Evolutionary conservation across 2,797 vertebrate genomes (phyloP).

Genomic region (Enteromius argenteus): DNA sequence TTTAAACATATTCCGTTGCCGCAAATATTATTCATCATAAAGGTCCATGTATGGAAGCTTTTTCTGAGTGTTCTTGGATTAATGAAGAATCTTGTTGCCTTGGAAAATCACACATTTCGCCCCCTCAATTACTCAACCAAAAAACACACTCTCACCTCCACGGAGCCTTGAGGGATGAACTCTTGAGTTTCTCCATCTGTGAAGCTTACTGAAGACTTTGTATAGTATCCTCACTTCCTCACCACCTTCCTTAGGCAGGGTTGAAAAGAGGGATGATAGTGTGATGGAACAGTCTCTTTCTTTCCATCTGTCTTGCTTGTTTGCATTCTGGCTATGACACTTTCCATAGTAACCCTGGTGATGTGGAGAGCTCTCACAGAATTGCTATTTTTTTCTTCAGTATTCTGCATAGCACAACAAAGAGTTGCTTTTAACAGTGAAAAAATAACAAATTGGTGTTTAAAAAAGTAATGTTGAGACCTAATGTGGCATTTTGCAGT

Average conservation of each 20-base stretch:
- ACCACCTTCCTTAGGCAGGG: constrained; percentile 63
- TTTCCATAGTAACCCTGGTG: constrained; percentile 46
- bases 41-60: constrained; percentile 63
- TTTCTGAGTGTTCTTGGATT: constrained; percentile 78
- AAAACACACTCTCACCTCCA: constrained; percentile 53
- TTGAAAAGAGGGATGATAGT: constrained; percentile 67
- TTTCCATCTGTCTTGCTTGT: constrained; percentile 59
- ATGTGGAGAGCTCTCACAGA: constrained; percentile 29
- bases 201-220: constrained; percentile 65
- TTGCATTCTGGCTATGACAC: constrained; percentile 56
- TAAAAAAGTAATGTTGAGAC: neutral
- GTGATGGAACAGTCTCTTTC: constrained; percentile 72
- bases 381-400: neutral
- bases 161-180: constrained; percentile 66
- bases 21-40: constrained; percentile 21
- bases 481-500: neutral
- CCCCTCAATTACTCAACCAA: constrained; percentile 33
- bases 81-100: constrained; percentile 75
- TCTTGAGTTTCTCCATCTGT: constrained; percentile 52
- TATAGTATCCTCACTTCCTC: constrained; percentile 63
- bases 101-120: constrained; percentile 69
- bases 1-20: neutral
- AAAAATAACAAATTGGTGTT: neutral
- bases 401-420: constrained; percentile 9
- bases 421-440: neutral